phyloP scores from a whole-genome alignment of 2,797 vertebrate species.

The Sebastes cheni region DNA sequence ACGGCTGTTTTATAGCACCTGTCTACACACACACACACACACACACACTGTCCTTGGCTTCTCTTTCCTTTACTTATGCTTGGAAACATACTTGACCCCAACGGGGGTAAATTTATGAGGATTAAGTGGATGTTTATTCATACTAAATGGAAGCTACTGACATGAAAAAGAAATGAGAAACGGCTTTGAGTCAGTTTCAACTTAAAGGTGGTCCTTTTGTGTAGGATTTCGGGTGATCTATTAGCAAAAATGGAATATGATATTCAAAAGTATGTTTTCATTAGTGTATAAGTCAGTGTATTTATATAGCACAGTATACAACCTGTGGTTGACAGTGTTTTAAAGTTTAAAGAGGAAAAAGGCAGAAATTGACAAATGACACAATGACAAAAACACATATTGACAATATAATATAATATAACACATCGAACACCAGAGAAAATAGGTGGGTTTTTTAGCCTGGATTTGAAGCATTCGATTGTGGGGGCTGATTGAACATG shows the following conservation, averaged over 20 bases:
- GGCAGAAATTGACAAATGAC: not conserved
- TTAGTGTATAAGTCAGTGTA: not conserved
- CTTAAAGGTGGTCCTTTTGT: not conserved
- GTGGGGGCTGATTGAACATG: no score
- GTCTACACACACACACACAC: not conserved
- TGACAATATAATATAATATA: no score
- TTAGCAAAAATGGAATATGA: no score
- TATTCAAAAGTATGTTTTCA: no score
- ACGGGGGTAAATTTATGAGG: not conserved
- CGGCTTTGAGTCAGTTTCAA: slow-evolving; percentile 9
- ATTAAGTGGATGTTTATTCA: slow-evolving; percentile 1
- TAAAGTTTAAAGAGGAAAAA: not conserved
- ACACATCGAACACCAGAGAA: no score
- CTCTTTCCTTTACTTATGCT: not conserved
- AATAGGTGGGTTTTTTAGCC: no score
- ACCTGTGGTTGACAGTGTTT: not conserved
- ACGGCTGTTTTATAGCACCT: slow-evolving; percentile 13
- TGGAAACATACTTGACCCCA: not conserved
- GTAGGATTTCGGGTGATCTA: no score
- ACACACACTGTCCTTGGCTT: not conserved
- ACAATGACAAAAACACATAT: not conserved
- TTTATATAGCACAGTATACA: not conserved
- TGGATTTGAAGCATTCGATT: no score
- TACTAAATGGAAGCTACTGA: not conserved
- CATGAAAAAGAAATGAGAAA: not conserved